These are phyloP conservation scores for Silurus asotus DNA, from an alignment of 2,113 vertebrate species.

Conservation along the genomic window DNA sequence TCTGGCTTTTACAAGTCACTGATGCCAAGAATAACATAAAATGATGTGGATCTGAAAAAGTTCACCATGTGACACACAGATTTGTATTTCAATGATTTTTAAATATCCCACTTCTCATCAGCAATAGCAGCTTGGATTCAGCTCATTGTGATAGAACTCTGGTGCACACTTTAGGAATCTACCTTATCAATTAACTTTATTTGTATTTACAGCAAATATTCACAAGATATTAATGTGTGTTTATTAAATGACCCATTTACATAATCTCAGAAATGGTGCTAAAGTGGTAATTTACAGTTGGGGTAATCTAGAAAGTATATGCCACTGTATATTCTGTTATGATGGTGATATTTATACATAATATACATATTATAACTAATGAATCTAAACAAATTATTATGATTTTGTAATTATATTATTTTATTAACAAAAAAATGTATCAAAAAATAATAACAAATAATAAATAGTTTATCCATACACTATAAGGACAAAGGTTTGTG, in stretches of 20 bases:
- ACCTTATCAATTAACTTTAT: not conserved
- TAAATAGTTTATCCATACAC: no score
- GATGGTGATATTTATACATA: not conserved
- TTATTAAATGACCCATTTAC: not conserved
- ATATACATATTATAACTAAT: not conserved
- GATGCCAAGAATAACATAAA: not conserved
- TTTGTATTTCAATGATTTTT: no score
- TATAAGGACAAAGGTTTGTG: no score
- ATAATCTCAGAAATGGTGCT: not conserved
- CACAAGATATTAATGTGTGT: not conserved
- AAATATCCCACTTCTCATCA: no score
- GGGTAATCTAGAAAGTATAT: not conserved
- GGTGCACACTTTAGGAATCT: not conserved
- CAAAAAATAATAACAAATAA: no score
- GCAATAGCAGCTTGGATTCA: not conserved
- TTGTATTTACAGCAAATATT: not conserved
- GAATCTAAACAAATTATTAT: not conserved
- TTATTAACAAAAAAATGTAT: not conserved
- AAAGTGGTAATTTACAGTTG: not conserved
- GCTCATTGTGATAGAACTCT: not conserved
- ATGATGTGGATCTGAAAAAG: not conserved
- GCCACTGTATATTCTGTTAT: not conserved
- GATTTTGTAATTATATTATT: not conserved
- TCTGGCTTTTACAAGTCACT: not conserved
- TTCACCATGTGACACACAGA: no score